phyloP scores from a whole-genome alignment of 1,140 invertebrate genomes.

The Drosophila orosa region DNA sequence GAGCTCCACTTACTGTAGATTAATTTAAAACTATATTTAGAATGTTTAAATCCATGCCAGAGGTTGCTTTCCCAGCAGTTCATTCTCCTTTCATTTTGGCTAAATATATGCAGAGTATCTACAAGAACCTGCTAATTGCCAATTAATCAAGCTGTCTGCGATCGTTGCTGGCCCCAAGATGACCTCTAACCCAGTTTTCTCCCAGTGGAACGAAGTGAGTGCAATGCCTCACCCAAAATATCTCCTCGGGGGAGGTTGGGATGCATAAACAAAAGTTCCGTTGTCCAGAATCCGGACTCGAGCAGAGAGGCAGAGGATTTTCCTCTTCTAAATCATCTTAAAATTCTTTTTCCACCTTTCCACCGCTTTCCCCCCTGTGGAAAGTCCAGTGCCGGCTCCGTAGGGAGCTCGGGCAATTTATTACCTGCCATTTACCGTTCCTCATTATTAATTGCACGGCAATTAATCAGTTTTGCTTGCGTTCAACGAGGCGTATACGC shows the following conservation, averaged over 20 bases:
- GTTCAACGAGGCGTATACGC: conserved; percentile 74
- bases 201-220: conserved; percentile 9
- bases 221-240: conserved; percentile 14
- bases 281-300: background rate
- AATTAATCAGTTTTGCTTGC: conserved; percentile 79
- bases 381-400: conserved; percentile 14
- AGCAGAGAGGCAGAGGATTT: conserved; percentile 43
- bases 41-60: background rate
- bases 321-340: conserved; percentile 32
- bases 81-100: background rate
- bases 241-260: conserved; percentile 12
- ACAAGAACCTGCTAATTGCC: background rate
- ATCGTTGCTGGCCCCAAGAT: background rate
- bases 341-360: conserved; percentile 7
- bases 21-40: background rate
- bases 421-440: conserved; percentile 79
- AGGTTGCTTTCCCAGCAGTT: background rate
- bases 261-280: conserved; percentile 52
- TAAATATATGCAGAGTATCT: background rate
- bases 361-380: background rate
- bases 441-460: conserved; percentile 77
- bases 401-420: conserved; percentile 60
- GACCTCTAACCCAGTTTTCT: conserved; percentile 35
- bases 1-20: background rate
- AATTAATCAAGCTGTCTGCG: background rate